Evolutionary conservation across 2,797 vertebrate genomes (phyloP).

Genomic region (Petrocephalus schoutedeni): DNA sequence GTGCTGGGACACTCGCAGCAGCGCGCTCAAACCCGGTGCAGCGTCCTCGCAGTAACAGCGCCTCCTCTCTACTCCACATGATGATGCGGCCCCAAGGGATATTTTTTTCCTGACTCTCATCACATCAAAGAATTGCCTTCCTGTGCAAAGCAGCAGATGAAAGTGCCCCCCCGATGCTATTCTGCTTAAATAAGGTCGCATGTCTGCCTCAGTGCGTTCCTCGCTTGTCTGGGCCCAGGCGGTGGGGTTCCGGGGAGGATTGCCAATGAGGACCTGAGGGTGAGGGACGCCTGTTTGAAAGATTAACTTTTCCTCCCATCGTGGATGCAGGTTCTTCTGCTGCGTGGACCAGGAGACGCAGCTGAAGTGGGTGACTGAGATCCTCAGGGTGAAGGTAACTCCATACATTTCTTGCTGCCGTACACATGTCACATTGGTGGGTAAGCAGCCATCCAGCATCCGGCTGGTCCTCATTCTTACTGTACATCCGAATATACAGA

Average conservation of each 20-base stretch:
- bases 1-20: background rate
- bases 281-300: background rate
- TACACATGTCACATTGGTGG: background rate
- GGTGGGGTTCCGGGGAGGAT: background rate
- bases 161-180: background rate
- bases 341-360: conserved; percentile 77
- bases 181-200: background rate
- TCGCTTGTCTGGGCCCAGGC: background rate
- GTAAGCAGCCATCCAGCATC: background rate
- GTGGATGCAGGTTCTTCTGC: conserved; percentile 78
- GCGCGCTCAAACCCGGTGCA: background rate
- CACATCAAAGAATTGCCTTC: background rate
- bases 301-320: background rate
- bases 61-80: background rate
- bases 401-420: background rate
- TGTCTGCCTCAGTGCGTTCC: background rate
- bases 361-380: conserved; percentile 78
- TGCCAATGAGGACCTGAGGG: background rate
- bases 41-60: background rate
- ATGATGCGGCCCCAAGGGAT: background rate
- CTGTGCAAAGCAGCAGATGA: background rate
- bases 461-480: background rate
- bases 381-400: conserved; percentile 84
- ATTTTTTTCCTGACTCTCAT: background rate
- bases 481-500: background rate